Evolutionary conservation across 2,888 invertebrate genomes (phyloP), one percentile per base, ranked within the genome.

Genomic region (Drosophila phalerata): DNA sequence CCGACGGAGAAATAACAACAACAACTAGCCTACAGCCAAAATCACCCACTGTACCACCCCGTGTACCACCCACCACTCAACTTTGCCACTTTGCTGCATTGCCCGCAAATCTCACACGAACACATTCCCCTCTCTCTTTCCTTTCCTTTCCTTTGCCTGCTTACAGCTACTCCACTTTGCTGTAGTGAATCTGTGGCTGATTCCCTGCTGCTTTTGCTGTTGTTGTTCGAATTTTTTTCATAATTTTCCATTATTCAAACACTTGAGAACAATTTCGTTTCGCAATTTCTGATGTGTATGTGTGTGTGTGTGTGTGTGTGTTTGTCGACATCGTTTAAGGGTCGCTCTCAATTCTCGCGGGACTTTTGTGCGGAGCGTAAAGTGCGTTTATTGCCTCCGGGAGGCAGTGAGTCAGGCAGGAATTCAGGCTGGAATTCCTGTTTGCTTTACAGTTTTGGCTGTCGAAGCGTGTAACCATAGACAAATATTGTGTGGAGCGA

Each of bases 181-280:
- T 22, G 19, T 17, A 17, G 6, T 17, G 17, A 48, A 19, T 9
- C 6, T 15, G 55, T 60, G 30, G 17, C 45, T 30, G 43, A 52
- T 58, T 48, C 52, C 51, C 45, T 51, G 57, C 42, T 40, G 22
- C 42, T 51, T n/a, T 66, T 76, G 74, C 73, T 70, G 62, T 73
- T 83, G 83, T 74, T 86, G 71, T 75, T 69, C 79, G 89, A 88
- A 85, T 85, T 85, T 85, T 85, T 85, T 89, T 89, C 85, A 89
- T 85, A 85, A 85, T 85, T 85, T 85, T 85, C 80, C 87, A 85
- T 87, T 87, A 81, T 85, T 87, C 80, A 89, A 89, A 80, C 85
- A 85, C 85, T 85, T 89, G 89, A 87, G 75, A 62, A 51, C 64
- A 60, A 73, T 71, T 77, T 74, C 43, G 71, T 63, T 69, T 60